Evolutionary conservation across 2,113 vertebrate species (phyloP), one percentile per base, ranked within the genome.

Genomic region (Lampris incognitus): DNA sequence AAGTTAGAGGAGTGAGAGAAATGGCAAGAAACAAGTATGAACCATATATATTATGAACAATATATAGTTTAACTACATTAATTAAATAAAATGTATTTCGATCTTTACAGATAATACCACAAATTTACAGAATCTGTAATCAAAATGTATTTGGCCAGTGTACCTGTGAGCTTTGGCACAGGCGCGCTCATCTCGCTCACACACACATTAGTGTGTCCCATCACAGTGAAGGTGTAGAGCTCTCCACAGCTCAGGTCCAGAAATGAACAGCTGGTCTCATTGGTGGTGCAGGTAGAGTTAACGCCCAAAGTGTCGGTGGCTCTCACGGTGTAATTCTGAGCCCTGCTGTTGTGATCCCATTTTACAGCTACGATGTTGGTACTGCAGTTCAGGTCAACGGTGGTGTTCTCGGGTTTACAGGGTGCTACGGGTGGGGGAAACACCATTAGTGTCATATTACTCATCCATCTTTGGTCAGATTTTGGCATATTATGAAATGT

Each of bases 241-340:
- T 84, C 79, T 69, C 90, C 91, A 67, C 93, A 94, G 73, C 73
- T 84, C 73, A 94, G 69, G 74, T 91, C 59, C 65, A 69, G 71
- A 60, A 94, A 87, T 63, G 80, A 59, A 76, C 92, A 94, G 74
- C 59, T 75, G 46, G 66, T 82, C 24, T 66, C 58, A 1, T 54
- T 57, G 72, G 90, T 72, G 59, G 69, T 83, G 63, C 92, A 94
- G 70, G 68, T 81, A 44, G 62, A 36, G 71, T 74, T 87, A 1
- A 80, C 57, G 1, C 92, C 92, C 40, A 79, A 66, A 13, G 57
- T 24, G 6, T 87, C 85, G 0, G 44, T 54, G 41, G 87, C 91
- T 62, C 41, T 77, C 1, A 86, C 89, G 0, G 79, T 87, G 84
- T 90, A 83, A 76, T 86, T 91, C 85, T 91, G 89, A 0, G 24